Evolutionary conservation across 2,888 invertebrate species (phyloP), one percentile per base, ranked within the genome.

Genomic region (Incurvaria masculella): DNA sequence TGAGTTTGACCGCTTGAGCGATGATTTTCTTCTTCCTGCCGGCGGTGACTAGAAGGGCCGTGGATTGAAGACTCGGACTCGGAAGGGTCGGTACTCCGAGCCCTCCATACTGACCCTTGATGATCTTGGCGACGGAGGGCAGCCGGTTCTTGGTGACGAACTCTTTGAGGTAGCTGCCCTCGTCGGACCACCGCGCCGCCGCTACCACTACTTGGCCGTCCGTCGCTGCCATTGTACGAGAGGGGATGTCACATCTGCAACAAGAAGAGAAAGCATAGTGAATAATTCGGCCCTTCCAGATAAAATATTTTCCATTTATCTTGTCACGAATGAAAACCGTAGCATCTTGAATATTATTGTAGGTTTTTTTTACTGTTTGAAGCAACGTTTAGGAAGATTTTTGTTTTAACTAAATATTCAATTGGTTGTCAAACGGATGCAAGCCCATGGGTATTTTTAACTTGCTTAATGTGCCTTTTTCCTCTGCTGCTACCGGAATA

Each of bases 91-190:
- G 93, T 17, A 92, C 93, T 21, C 96, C 96, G 45, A 97, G 82
- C 49, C 90, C 91, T 55, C 91, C 89, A 75, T 95, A 96, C 68
- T 95, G 94, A 54, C 97, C 96, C 71, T 95, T 94, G 60, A 92
- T 89, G 63, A 96, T 91, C 70, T 94, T 94, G 50, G 93, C 91
- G 57, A 95, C 88, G 58, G 87, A 88, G 14, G 96, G 96, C 51
- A 89, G 68, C 49, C 86, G 83, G 62, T 88, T 83, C 65, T 88
- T 89, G 63, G 82, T 76, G 59, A 88, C 87, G 66, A 87, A 88
- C 65, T 89, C 88, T 49, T 87, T 80, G 41, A 89, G 81, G 66
- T 88, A 88, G 59, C 81, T 82, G 48, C 86, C 87, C 61, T 88
- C 89, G 63, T 89, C 88, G 49, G 84, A 81, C 84, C 84, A 84